Conservation (phyloP, 2,797 vertebrate genomes). For the Sebastes kiyomatsui region DNA sequence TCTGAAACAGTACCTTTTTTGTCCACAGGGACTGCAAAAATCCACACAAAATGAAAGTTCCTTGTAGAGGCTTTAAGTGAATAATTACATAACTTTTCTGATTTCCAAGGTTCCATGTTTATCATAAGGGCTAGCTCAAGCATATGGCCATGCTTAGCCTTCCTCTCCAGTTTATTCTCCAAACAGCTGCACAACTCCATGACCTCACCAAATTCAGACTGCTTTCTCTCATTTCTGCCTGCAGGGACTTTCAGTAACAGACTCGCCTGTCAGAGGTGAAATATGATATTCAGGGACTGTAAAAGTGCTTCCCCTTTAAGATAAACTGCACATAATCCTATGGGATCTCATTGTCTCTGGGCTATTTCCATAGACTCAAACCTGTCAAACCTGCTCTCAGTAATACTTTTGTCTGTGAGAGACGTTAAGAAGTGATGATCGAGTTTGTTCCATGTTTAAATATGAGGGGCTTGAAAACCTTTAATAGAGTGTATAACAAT, state of each 20-base stretch:
- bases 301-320: constrained; percentile 25
- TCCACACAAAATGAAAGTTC: not conserved
- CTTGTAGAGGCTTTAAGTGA: not conserved
- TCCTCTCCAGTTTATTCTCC: not conserved
- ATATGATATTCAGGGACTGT: not conserved
- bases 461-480: not conserved
- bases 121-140: not conserved
- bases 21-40: not conserved
- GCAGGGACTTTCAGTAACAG: constrained; percentile 11
- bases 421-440: not conserved
- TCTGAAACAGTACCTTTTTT: not conserved
- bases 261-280: not conserved
- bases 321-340: not conserved
- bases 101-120: not conserved
- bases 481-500: too few species aligned
- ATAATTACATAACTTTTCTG: not conserved
- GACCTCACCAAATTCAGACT: not conserved
- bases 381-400: constrained; percentile 51
- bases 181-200: not conserved
- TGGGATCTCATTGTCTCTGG: constrained; percentile 10
- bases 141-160: not conserved
- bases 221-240: constrained; percentile 11
- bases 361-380: constrained; percentile 25
- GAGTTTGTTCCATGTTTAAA: not conserved
- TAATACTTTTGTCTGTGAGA: constrained; percentile 12